Evolutionary conservation across 2,888 invertebrate genomes (phyloP), one percentile per base, ranked within the genome.

Genomic region (Caenorhabditis sp.): DNA sequence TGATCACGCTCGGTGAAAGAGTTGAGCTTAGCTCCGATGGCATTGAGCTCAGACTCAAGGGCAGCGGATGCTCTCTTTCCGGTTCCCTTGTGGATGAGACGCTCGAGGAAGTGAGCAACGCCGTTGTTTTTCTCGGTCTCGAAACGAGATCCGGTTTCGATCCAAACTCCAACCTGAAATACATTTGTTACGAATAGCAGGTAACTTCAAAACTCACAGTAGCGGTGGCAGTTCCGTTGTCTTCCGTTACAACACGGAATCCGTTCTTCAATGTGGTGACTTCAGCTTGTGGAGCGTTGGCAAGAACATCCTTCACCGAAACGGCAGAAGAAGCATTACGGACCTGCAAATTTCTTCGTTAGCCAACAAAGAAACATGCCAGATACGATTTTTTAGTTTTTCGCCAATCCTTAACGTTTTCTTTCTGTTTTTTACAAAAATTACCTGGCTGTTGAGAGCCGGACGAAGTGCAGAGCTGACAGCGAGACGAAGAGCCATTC

Each of bases 71-170:
- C 84, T 76, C 90, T 88, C 86, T 89, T 89, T 61, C 86, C 88
- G 44, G 88, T 89, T 74, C 89, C 89, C 85, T 95, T 96, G 94
- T 99, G 99, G 79, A 97, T 96, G 97, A 99, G 98, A 93, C 99
- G 98, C 94, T 99, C 99, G 93, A 99, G 95, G 92, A 99, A 98
- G 93, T 98, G 98, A 14, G 99, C 98, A 10, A 97, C 97, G 83
- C 99, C 99, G 94, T 99, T 99, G 93, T 96, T 99, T 90, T 95
- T 94, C 70, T 95, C 95, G 85, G 94, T 95, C 94, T 99, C 99
- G 92, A 96, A 98, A 90, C 99, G 95, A 90, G 98, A 98, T 24
- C 99, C 99, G 86, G 98, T 97, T 94, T 99, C 98, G 90, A 99
- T 98, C 98, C 98, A 99, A 51, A 99, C 94, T 58, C 94, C 94